Evolutionary conservation across 2,888 invertebrate genomes (phyloP).

Genomic region (Hydrotaea cyrtoneurina): DNA sequence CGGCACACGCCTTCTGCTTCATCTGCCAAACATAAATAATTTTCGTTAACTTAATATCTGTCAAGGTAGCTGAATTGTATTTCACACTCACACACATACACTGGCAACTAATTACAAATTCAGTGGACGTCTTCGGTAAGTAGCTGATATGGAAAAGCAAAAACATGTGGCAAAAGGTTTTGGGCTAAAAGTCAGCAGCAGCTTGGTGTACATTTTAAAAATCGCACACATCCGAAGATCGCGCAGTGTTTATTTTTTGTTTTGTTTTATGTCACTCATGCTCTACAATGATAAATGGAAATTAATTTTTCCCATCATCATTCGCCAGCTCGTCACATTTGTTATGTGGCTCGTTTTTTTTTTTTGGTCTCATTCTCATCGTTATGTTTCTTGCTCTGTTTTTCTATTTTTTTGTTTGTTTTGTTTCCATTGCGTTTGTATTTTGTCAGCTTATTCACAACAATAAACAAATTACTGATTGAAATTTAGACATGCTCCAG

Average conservation of each 20-base stretch:
- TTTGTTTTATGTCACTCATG: conserved; percentile 25
- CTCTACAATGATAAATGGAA: conserved; percentile 39
- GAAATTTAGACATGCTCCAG: conserved; percentile 42
- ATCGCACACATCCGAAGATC: not conserved
- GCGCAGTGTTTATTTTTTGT: not conserved
- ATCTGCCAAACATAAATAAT: not conserved
- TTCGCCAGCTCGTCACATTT: not conserved
- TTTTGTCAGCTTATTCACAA: conserved; percentile 38
- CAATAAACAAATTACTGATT: conserved; percentile 51
- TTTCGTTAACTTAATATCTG: not conserved
- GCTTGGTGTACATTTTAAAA: conserved; percentile 1
- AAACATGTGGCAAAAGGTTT: not conserved
- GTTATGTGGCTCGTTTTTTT: conserved; percentile 13
- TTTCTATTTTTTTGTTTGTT: not conserved
- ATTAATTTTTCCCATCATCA: conserved; percentile 13
- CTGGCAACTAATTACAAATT: conserved; percentile 13
- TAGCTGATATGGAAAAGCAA: not conserved
- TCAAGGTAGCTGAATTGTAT: conserved; percentile 11
- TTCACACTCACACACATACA: not conserved
- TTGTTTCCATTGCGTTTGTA: conserved; percentile 12
- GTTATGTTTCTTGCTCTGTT: not conserved
- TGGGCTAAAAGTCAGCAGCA: not conserved
- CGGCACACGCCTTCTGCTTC: not conserved
- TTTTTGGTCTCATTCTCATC: not conserved
- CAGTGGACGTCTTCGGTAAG: conserved; percentile 3